Conservation (phyloP, 37 sponge, comb jelly and placozoan species). For the Halisarca cf. caerulea region DNA sequence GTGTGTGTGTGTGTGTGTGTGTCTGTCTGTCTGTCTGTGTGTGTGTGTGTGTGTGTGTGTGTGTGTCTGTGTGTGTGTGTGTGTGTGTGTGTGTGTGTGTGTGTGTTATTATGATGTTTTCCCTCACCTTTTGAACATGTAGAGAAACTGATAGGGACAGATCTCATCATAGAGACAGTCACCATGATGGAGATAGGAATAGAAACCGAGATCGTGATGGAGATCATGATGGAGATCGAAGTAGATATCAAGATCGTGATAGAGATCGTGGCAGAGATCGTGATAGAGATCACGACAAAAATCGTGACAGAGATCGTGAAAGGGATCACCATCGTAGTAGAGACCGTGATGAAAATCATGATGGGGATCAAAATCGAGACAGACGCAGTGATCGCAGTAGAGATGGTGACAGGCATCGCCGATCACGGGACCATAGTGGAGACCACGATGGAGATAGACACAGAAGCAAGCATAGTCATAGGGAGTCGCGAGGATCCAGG, state of each 20-base stretch:
- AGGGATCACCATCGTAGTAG: neutral
- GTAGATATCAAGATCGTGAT: neutral
- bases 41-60: slow-evolving; percentile 10
- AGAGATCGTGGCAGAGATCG: neutral
- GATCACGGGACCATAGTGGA: neutral
- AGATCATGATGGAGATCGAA: neutral
- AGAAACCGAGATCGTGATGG: neutral
- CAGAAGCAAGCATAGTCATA: neutral
- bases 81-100: neutral
- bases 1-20: slow-evolving; percentile 25
- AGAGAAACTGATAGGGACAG: slow-evolving; percentile 6
- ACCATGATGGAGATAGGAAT: neutral
- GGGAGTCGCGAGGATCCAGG: too few relatives aligned
- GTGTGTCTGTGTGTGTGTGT: slow-evolving; percentile 4
- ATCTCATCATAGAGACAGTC: neutral
- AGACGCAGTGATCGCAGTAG: neutral
- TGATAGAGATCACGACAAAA: slow-evolving; percentile 2
- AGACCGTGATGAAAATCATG: neutral
- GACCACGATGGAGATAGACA: neutral
- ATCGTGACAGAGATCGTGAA: slow-evolving; percentile 14
- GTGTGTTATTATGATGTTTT: neutral
- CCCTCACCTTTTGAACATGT: neutral
- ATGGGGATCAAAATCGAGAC: neutral
- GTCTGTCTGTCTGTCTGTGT: slow-evolving; percentile 9
- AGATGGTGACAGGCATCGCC: neutral